Evolutionary conservation across 92 coral and sea anemone species (phyloP).

Genomic region (Zoanthus solanderi): DNA sequence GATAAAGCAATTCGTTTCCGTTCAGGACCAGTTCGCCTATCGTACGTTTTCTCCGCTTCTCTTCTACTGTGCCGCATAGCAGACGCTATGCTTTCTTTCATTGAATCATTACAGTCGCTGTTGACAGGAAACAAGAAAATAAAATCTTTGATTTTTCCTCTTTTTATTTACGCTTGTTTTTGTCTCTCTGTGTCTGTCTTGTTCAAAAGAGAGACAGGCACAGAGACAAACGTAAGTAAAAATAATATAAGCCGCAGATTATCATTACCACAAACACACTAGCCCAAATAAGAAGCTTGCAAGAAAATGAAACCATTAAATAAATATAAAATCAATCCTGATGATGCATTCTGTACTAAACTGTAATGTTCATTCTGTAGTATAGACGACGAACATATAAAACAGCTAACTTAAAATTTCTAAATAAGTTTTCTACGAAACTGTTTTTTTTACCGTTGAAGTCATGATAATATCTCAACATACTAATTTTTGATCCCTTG

Average conservation of each 20-base stretch:
- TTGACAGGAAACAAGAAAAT: neutral
- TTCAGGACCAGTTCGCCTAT: constrained; percentile 22
- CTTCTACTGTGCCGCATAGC: constrained; percentile 58
- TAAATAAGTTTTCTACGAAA: neutral
- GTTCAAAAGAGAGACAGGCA: neutral
- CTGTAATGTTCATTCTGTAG: neutral
- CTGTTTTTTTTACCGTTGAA: neutral
- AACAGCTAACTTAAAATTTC: neutral
- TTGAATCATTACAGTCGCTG: constrained; percentile 41
- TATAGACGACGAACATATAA: neutral
- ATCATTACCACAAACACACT: neutral
- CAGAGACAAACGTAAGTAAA: too few species aligned
- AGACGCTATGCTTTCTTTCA: constrained; percentile 40
- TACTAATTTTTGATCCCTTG: neutral
- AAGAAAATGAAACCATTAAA: neutral
- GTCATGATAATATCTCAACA: neutral
- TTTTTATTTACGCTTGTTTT: neutral
- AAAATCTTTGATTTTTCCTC: too few species aligned
- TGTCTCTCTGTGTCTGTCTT: constrained; percentile 38
- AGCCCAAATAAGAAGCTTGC: neutral
- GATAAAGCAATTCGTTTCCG: constrained; percentile 36
- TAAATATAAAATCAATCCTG: neutral
- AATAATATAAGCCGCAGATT: too few species aligned
- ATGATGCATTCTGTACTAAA: neutral
- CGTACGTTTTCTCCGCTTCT: constrained; percentile 49